Evolutionary conservation across 2,797 vertebrate genomes (phyloP).

Genomic region (Lates japonicus): DNA sequence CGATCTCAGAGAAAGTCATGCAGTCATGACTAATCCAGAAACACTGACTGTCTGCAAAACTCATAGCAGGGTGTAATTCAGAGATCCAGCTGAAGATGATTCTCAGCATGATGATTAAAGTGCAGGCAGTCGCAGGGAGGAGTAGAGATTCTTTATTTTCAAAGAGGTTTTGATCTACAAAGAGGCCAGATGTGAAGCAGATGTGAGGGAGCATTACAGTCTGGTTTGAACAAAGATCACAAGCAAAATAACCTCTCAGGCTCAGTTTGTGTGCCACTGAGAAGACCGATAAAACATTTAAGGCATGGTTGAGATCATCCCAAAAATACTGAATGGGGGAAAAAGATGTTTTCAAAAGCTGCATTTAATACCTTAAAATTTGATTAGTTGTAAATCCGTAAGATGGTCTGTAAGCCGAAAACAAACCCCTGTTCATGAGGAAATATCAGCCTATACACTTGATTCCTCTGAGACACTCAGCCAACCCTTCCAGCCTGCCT

Average conservation of each 20-base stretch:
- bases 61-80: conserved; percentile 27
- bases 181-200: conserved; percentile 12
- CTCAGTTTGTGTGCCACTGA: conserved; percentile 3
- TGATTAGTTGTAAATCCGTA: neutral
- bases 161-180: neutral
- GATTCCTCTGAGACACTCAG: conserved; percentile 40
- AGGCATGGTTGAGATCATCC: neutral
- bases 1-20: neutral
- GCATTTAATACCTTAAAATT: neutral
- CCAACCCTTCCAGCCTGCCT: neutral
- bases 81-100: conserved; percentile 14
- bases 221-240: neutral
- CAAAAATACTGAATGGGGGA: neutral
- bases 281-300: conserved; percentile 38
- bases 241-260: conserved; percentile 25
- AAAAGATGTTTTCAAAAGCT: neutral
- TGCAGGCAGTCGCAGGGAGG: neutral
- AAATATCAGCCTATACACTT: conserved; percentile 4
- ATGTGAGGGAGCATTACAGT: neutral
- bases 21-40: conserved; percentile 13
- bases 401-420: neutral
- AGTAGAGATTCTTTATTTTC: neutral
- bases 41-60: conserved; percentile 2
- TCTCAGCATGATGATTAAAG: conserved; percentile 38
- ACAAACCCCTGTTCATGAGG: neutral